Evolutionary conservation across 2,888 invertebrate species (phyloP).

Genomic region (Habroteleia sp.): DNA sequence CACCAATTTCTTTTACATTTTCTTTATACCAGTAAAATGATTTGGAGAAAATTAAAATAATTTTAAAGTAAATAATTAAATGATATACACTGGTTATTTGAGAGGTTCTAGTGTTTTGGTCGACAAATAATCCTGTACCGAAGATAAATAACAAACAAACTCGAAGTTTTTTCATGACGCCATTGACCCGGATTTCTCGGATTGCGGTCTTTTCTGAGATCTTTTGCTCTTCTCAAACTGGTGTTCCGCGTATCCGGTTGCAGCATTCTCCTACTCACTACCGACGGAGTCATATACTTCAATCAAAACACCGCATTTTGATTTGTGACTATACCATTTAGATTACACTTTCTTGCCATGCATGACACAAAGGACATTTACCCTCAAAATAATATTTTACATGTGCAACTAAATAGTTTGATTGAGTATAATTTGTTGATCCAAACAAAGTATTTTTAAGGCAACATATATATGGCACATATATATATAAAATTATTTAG

Average conservation of each 20-base stretch:
- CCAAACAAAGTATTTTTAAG: no score
- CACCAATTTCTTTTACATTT: no score
- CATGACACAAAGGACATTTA: constrained; percentile 19
- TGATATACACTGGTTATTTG: no score
- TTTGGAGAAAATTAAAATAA: no score
- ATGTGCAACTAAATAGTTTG: no score
- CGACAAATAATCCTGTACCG: constrained; percentile 7
- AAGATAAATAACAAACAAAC: constrained; percentile 27
- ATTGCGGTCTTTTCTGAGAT: constrained; percentile 37
- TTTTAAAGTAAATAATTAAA: no score
- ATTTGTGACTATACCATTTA: constrained; percentile 24
- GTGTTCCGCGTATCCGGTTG: constrained; percentile 41
- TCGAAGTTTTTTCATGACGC: constrained; percentile 4
- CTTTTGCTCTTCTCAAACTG: constrained; percentile 15
- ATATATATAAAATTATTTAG: no score
- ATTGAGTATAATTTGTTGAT: no score
- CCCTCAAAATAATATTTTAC: no score
- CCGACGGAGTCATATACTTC: constrained; percentile 19
- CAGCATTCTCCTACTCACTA: constrained; percentile 1
- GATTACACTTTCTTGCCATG: constrained; percentile 19
- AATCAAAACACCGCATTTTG: constrained; percentile 25
- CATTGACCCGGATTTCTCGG: constrained; percentile 43
- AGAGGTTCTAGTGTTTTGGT: constrained; percentile 1
- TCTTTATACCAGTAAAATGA: no score
- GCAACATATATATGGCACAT: no score